Base-by-base conservation (phyloP, 2,888 invertebrate genomes). In the Tenodera sinensis region DNA sequence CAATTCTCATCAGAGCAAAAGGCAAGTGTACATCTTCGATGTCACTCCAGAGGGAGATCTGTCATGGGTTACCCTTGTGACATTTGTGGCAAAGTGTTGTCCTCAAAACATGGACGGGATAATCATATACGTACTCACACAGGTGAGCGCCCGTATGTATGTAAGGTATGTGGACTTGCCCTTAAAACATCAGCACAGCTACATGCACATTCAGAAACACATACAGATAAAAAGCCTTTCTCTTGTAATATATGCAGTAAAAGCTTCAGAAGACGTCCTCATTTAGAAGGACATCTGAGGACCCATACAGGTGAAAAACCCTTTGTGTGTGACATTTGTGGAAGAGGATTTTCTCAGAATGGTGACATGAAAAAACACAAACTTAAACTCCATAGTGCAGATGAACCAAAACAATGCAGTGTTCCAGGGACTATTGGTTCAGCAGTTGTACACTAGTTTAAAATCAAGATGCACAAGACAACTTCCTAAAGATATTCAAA, bases 281-380 rank as follows among this genome's bases (percentile, higher is more conserved):
- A 89, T 85, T 88, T 90, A 6, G 83, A 84, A 12, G 85, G 88
- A 28, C 90, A 90, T 83, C 83, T 90, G 20, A 88, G 90, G 14
- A 88, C 88, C 4, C 90, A 90, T 54, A 90, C 90, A 12, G 90
- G 90, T 7, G 90, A 90, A 81, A 85, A 84, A 34, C 90, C 90
- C 0, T 89, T 47, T 47, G 28, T 71, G 14, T 90, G 90, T 85
- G 89, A 87, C 14, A 47, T 89, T 47, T 90, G 90, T 54, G 90
- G 88, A 27, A 28, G 87, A 28, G 89, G 85, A 83, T 90, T 90
- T 28, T 83, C 89, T 14, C 89, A 89, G 83, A 88, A 86, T 54
- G 89, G 90, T 25, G 90, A 90, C 27, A 88, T 89, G 83, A 89
- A 88, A 54, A 90, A 89, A 20, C 90, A 90, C 82, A 83, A 84